A percentile compares a stretch with the other conserved stretches of the same genome.
phyloP scores from a whole-genome alignment of 2,888 invertebrate species.

The Apotomis betuletana region DNA sequence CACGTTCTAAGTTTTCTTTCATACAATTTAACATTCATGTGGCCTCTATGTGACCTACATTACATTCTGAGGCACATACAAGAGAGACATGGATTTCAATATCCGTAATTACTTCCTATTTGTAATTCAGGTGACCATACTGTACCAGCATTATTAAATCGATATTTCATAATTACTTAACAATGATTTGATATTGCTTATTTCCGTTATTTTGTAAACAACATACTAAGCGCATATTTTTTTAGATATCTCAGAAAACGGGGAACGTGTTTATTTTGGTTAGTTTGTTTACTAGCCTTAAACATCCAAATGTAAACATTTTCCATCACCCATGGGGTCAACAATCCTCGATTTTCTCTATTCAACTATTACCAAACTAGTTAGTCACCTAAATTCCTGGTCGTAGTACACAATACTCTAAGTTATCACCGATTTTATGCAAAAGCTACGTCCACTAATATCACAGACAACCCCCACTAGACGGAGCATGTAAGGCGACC shows the following conservation, averaged over 20 bases:
- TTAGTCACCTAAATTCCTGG: slow-evolving; percentile 5
- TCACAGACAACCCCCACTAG: too few species aligned
- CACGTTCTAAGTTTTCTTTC: neutral
- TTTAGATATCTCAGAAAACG: too few species aligned
- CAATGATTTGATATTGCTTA: too few species aligned
- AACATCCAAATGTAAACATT: too few species aligned
- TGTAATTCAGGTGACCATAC: neutral
- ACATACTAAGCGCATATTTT: too few species aligned
- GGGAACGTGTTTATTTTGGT: too few species aligned
- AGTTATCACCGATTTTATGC: slow-evolving; percentile 42
- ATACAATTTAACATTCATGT: too few species aligned
- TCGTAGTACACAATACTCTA: slow-evolving; percentile 9
- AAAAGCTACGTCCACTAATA: slow-evolving; percentile 49
- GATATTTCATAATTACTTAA: too few species aligned
- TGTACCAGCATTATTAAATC: neutral
- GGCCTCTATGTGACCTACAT: too few species aligned
- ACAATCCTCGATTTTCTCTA: neutral
- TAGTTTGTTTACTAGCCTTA: too few species aligned
- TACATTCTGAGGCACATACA: neutral
- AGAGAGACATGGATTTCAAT: slow-evolving; percentile 8
- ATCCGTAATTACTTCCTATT: neutral
- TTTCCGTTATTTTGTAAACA: too few species aligned
- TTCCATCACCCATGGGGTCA: neutral
- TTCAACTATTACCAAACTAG: neutral
- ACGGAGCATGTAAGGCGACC: too few species aligned